Evolutionary conservation across 2,113 vertebrate species (phyloP).

Genomic region (Martes martes): DNA sequence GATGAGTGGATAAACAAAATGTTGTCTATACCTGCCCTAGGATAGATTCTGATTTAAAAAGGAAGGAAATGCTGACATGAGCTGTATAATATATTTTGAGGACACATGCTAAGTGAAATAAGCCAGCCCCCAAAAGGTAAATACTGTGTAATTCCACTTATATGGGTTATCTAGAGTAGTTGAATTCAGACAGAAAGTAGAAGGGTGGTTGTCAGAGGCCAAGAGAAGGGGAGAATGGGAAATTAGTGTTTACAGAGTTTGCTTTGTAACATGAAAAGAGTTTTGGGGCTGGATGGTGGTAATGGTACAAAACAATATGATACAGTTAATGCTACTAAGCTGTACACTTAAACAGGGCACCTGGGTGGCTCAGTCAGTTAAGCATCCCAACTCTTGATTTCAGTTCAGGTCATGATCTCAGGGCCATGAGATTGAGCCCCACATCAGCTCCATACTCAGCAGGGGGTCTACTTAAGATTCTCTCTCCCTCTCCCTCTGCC

Average conservation of each 20-base stretch:
- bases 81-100: background rate
- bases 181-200: background rate
- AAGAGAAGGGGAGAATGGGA: too few relatives aligned
- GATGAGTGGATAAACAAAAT: background rate
- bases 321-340: background rate
- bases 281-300: background rate
- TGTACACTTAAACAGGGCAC: background rate
- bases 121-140: background rate
- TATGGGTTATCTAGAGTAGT: background rate
- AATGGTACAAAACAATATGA: background rate
- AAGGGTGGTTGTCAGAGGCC: background rate
- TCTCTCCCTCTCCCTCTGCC: background rate
- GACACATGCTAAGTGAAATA: background rate
- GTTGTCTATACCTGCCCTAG: background rate
- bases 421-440: background rate
- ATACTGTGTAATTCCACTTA: background rate
- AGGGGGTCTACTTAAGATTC: background rate
- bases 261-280: background rate
- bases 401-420: background rate
- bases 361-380: background rate
- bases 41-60: background rate
- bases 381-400: background rate
- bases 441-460: background rate
- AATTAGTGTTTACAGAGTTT: background rate
- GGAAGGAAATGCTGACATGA: background rate